Conservation (phyloP, 2,113 vertebrate genomes). For the Trematocara macrostoma region DNA sequence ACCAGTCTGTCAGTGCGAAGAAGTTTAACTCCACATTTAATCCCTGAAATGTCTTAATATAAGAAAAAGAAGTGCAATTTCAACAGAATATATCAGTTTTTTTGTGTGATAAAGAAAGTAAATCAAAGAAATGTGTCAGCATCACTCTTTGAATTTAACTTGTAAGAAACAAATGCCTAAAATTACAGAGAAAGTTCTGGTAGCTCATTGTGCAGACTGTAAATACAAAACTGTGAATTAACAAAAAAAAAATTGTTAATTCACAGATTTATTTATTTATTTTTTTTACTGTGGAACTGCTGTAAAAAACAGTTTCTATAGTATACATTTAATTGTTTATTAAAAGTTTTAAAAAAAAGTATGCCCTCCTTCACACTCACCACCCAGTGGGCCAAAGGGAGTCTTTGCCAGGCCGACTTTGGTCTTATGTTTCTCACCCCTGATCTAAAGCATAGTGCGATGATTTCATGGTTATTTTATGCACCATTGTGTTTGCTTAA, state of each 20-base stretch:
- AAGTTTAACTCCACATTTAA: background rate
- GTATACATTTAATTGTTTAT: background rate
- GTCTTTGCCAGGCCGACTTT: background rate
- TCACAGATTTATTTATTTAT: background rate
- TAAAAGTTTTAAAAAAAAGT: background rate
- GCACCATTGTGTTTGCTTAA: background rate
- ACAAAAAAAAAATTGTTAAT: background rate
- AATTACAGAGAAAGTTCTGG: background rate
- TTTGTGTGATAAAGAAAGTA: background rate
- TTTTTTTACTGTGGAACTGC: background rate
- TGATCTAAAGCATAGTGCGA: background rate
- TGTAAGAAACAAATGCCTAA: background rate
- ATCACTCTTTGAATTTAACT: background rate
- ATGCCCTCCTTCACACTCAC: background rate
- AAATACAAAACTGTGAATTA: background rate
- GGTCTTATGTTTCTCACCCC: background rate
- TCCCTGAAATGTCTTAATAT: background rate
- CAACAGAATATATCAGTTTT: background rate
- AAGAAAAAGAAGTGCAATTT: background rate
- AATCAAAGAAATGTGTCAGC: background rate
- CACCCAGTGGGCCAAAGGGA: background rate
- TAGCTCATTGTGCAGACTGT: background rate
- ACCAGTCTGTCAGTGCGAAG: background rate
- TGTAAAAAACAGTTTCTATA: background rate
- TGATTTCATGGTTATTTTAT: background rate